Percentiles rank a stretch among this genome's conserved stretches.
phyloP scores from a whole-genome alignment of 2,113 vertebrate species.

The Bufo bufo region DNA sequence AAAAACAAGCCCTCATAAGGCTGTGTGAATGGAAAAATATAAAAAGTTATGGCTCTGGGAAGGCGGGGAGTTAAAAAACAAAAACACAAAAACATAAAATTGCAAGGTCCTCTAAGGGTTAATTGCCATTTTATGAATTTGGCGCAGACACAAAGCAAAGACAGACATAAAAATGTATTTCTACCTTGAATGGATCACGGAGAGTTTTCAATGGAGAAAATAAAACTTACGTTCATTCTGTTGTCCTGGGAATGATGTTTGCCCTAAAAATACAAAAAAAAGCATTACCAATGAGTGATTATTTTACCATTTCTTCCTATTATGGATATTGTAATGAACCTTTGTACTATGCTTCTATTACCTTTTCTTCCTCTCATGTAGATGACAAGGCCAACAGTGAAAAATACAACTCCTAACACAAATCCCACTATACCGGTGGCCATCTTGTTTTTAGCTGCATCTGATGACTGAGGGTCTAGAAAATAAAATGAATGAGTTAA shows the following conservation, averaged over 20 bases:
- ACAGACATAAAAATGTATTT: no score
- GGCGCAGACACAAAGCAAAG: no score
- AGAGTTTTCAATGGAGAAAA: not conserved
- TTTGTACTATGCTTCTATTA: conserved; percentile 16
- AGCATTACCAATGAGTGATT: not conserved
- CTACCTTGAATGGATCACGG: no score
- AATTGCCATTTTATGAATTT: no score
- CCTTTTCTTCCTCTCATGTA: conserved; percentile 61
- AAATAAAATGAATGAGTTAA: not conserved
- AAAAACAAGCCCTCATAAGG: no score
- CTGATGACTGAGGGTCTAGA: conserved; percentile 56
- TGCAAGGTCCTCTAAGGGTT: no score
- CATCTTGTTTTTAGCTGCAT: conserved; percentile 59
- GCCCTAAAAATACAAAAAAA: not conserved
- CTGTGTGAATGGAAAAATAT: no score
- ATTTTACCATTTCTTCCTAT: not conserved
- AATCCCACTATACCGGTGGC: conserved; percentile 35
- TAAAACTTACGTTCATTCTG: not conserved
- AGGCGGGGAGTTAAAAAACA: no score
- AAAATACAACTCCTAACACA: conserved; percentile 56
- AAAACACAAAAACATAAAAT: no score
- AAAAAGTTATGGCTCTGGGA: no score
- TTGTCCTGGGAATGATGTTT: not conserved
- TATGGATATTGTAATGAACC: not conserved
- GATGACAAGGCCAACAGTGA: conserved; percentile 47